These are phyloP conservation scores for Ptychobarbus kaznakovi DNA, from an alignment of 2,797 vertebrate species.

Conservation along the genomic window DNA sequence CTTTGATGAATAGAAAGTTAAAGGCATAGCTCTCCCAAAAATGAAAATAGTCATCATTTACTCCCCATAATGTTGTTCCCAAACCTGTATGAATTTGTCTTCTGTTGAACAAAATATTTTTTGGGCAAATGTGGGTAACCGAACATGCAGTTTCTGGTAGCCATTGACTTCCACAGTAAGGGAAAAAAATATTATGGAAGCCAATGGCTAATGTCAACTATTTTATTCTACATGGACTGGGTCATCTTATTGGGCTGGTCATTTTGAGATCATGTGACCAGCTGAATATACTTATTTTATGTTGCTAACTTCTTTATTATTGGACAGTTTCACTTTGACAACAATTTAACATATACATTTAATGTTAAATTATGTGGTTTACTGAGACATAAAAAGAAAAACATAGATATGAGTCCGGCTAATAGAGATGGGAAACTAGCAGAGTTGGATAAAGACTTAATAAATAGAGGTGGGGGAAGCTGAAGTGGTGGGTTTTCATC, in stretches of 20 bases:
- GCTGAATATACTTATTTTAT: neutral
- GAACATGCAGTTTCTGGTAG: neutral
- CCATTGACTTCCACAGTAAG: too few species aligned
- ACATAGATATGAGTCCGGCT: neutral
- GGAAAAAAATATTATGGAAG: too few species aligned
- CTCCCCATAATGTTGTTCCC: too few species aligned
- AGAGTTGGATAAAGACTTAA: neutral
- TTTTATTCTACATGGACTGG: neutral
- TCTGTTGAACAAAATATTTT: too few species aligned
- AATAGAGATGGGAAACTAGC: neutral
- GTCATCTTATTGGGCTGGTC: neutral
- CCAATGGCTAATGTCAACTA: too few species aligned
- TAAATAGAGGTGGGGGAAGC: slow-evolving; percentile 10
- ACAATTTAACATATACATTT: neutral
- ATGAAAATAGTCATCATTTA: too few species aligned
- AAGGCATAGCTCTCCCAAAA: too few species aligned
- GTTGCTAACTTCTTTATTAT: neutral
- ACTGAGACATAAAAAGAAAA: neutral
- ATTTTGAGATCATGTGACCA: neutral
- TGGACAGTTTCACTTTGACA: neutral
- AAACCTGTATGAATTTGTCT: too few species aligned
- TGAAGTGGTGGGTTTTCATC: slow-evolving; percentile 57
- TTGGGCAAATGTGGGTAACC: too few species aligned
- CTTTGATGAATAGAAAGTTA: too few species aligned
- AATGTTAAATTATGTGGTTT: neutral